A percentile compares a stretch with the other conserved stretches of the same genome.
These are phyloP conservation scores for Chitala chitala DNA, from an alignment of 2,113 vertebrate genomes.

Conservation along the genomic window DNA sequence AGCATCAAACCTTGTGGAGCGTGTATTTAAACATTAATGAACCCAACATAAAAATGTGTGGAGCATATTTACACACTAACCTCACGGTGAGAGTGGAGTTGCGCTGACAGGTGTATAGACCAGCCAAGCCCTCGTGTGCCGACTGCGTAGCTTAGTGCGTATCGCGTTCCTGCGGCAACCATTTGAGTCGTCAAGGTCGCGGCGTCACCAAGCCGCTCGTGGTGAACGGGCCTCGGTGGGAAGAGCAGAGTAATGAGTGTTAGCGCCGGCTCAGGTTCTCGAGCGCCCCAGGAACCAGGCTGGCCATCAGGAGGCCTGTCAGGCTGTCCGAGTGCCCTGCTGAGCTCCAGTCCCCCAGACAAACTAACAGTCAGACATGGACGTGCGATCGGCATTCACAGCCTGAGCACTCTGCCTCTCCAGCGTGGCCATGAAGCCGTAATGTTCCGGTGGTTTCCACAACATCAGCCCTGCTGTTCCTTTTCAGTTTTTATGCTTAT, in stretches of 20 bases:
- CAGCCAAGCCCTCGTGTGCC: slow-evolving; percentile 14
- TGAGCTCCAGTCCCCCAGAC: slow-evolving; percentile 22
- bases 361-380: slow-evolving; percentile 43
- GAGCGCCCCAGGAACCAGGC: slow-evolving; percentile 30
- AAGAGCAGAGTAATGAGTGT: slow-evolving; percentile 47
- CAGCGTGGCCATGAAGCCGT: slow-evolving; percentile 42
- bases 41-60: too few relatives aligned
- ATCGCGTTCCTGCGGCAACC: slow-evolving; percentile 1
- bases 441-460: slow-evolving; percentile 61
- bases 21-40: too few relatives aligned
- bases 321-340: too few relatives aligned
- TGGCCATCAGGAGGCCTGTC: too few relatives aligned
- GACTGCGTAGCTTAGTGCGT: slow-evolving; percentile 6
- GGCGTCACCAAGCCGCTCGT: slow-evolving; percentile 10
- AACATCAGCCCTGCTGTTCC: too few relatives aligned
- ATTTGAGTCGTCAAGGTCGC: not conserved
- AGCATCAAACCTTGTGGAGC: too few relatives aligned
- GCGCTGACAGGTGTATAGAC: too few relatives aligned
- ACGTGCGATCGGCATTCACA: slow-evolving; percentile 36
- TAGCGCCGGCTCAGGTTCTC: slow-evolving; percentile 39
- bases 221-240: slow-evolving; percentile 34
- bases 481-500: too few relatives aligned
- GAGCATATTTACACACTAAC: too few relatives aligned
- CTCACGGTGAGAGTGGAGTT: too few relatives aligned
- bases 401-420: slow-evolving; percentile 43